phyloP scores from a whole-genome alignment of 2,113 vertebrate genomes.

The Notechis scutatus region DNA sequence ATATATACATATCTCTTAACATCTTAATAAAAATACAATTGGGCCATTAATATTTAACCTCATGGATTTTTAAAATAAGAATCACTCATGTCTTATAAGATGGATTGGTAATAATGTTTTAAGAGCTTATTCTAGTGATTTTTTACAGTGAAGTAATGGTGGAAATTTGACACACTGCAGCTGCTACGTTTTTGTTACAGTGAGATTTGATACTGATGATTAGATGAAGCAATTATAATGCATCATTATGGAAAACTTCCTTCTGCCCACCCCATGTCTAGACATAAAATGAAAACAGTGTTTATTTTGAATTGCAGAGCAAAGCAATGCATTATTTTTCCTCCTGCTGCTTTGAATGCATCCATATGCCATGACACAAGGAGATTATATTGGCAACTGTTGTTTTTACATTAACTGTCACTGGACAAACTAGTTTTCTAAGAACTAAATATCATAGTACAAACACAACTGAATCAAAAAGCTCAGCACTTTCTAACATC shows the following conservation, averaged over 20 bases:
- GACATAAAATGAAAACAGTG: slow-evolving; percentile 18
- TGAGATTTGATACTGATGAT: background rate
- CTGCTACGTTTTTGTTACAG: background rate
- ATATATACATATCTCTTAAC: background rate
- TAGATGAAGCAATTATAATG: background rate
- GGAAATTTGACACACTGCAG: background rate
- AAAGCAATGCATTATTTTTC: background rate
- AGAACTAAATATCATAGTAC: background rate
- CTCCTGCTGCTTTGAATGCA: background rate
- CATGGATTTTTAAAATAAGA: background rate
- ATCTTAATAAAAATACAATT: background rate
- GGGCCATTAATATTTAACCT: background rate
- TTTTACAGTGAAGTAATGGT: background rate
- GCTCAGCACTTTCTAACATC: background rate
- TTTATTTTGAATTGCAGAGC: background rate
- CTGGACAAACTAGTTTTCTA: background rate
- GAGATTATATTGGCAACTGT: background rate
- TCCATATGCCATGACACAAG: background rate
- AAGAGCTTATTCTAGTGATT: background rate
- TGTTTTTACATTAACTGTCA: background rate
- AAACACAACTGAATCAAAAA: background rate
- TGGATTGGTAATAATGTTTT: background rate
- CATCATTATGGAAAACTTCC: background rate
- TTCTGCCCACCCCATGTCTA: background rate
- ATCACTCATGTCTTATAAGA: background rate